A percentile compares a stretch with the other conserved stretches of the same genome.
Evolutionary conservation across 2,888 invertebrate genomes (phyloP).

Genomic region (Euspilapteryx auroguttella): DNA sequence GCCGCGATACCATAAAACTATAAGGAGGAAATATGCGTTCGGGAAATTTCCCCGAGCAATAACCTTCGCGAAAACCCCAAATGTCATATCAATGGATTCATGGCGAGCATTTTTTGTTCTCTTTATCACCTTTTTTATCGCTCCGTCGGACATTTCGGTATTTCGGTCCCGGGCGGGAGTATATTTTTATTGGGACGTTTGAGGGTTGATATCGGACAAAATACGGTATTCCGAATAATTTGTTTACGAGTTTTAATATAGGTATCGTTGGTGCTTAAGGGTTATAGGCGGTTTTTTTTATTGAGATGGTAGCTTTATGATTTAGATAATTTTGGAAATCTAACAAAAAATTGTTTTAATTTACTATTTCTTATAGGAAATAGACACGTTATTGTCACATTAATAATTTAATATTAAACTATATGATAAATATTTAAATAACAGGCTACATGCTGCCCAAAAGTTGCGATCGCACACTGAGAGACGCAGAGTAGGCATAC

Average conservation of each 20-base stretch:
- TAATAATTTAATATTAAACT: no score
- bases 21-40: conserved; percentile 48
- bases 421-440: no score
- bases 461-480: no score
- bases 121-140: conserved; percentile 57
- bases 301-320: no score
- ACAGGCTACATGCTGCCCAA: no score
- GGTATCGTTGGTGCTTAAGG: not conserved
- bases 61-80: conserved; percentile 45
- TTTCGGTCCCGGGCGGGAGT: conserved; percentile 15
- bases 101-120: conserved; percentile 48
- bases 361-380: no score
- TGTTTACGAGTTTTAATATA: conserved; percentile 36
- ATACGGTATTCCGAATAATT: conserved; percentile 41
- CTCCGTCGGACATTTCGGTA: conserved; percentile 42
- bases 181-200: conserved; percentile 28
- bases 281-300: no score
- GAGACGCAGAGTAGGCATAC: no score
- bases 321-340: no score
- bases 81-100: conserved; percentile 62
- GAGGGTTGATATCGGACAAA: conserved; percentile 22
- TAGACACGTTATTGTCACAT: no score
- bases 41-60: conserved; percentile 22
- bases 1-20: conserved; percentile 52
- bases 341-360: no score